These are phyloP conservation scores for Montipora capitata DNA, from an alignment of 92 coral and sea anemone species.

Conservation along the genomic window DNA sequence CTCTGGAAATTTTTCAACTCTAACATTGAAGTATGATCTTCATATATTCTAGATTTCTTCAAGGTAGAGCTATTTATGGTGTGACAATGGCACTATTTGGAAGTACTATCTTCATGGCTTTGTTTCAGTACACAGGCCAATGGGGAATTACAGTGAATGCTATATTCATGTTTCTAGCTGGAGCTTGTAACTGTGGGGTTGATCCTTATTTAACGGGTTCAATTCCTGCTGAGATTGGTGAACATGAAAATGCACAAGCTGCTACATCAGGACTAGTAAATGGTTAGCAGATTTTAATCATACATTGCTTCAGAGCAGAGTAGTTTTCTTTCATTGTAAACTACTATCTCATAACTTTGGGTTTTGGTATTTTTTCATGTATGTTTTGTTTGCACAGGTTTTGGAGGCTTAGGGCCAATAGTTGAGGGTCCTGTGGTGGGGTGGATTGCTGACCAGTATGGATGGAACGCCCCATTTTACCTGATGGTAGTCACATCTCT, in stretches of 20 bases:
- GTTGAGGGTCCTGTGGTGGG: conserved; percentile 97
- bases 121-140: conserved; percentile 91
- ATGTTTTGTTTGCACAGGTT: conserved; percentile 63
- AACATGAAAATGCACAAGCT: conserved; percentile 96
- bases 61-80: conserved; percentile 91
- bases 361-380: background rate
- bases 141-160: conserved; percentile 89
- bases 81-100: conserved; percentile 83
- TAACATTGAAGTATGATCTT: background rate
- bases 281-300: conserved; percentile 60
- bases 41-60: conserved; percentile 67
- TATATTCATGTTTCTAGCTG: conserved; percentile 93
- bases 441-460: conserved; percentile 88
- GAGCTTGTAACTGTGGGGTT: conserved; percentile 99
- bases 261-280: conserved; percentile 98
- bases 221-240: conserved; percentile 95
- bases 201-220: conserved; percentile 97
- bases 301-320: background rate
- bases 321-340: too few relatives aligned
- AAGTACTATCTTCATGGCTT: conserved; percentile 87
- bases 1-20: too few relatives aligned
- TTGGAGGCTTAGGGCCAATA: conserved; percentile 96
- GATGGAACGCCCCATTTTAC: conserved; percentile 97
- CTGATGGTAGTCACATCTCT: conserved; percentile 91
- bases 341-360: background rate